Evolutionary conservation across 1,140 invertebrate genomes (phyloP), one percentile per base, ranked within the genome.

Genomic region (Eumaeus atala): DNA sequence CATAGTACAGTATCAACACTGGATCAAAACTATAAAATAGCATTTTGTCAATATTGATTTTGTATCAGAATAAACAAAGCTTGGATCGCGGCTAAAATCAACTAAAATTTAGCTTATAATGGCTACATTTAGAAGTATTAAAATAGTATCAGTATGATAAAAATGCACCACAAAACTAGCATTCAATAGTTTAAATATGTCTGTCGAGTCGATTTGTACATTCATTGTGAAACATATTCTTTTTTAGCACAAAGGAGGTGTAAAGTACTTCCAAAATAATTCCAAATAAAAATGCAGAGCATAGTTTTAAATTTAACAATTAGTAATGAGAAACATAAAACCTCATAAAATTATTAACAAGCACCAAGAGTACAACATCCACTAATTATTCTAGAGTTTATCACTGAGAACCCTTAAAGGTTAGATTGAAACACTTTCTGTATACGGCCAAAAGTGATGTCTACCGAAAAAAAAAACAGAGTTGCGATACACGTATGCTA

Each of bases 41-140:
- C 12, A 12, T 3, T 21, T 44, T 52, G 18, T 42, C 34, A 28
- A 33, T 5, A 8, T n/a, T 38, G 44, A 28, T 28, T 28, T 28
- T 11, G 21, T 58, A 53, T 51, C 36, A 17, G 48, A 49, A 34
- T 17, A 37, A 40, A 51, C 21, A 10, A 50, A 47, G 37, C 49
- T 52, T 48, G 35, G 12, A 54, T n/a, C 40, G 10, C 12, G 5
- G 40, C 40, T 44, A 44, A 44, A 44, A 44, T 44, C 21, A 28
- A 28, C 21, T 44, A 44, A 44, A 44, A 44, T 44, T 44, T 44
- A 14, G 9, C 40, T 16, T 50, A 56, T 40, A 49, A 48, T 35
- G 21, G 10, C 33, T 37, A 50, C 18, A 53, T 34, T 54, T 54
- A 53, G 40, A 44, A 44, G 17, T 44, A 44, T 44, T 14, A 44